Conservation (phyloP, 1,140 invertebrate genomes). For the Lucilia sericata region DNA sequence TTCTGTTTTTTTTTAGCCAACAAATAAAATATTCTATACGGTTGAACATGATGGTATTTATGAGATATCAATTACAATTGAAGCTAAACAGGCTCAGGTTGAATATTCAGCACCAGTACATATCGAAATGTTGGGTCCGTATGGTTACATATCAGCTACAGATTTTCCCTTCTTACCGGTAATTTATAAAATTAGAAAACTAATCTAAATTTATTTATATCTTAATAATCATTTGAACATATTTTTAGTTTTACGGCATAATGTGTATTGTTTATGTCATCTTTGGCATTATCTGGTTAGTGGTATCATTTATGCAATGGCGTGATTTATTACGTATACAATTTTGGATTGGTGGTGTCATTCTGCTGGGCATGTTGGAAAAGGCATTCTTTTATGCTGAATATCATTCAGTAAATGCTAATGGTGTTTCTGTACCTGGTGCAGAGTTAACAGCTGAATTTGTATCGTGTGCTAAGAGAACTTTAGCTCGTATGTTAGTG, state of each 20-base stretch:
- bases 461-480: conserved; percentile 85
- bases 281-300: conserved; percentile 85
- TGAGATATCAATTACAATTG: conserved; percentile 68
- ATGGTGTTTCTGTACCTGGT: conserved; percentile 76
- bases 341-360: conserved; percentile 94
- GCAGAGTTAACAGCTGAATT: conserved; percentile 87
- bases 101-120: conserved; percentile 71
- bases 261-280: conserved; percentile 91
- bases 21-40: conserved; percentile 66
- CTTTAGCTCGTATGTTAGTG: conserved; percentile 90
- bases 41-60: conserved; percentile 72
- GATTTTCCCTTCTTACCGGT: conserved; percentile 81
- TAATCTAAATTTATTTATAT: conserved; percentile 4
- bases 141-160: conserved; percentile 81
- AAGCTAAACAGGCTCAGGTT: conserved; percentile 48
- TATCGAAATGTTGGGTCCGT: conserved; percentile 74
- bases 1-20: conserved; percentile 49
- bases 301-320: conserved; percentile 88
- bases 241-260: conserved; percentile 84
- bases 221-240: conserved; percentile 43
- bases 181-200: conserved; percentile 54
- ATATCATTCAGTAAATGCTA: conserved; percentile 83
- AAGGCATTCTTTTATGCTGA: conserved; percentile 92
- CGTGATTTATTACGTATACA: conserved; percentile 91
- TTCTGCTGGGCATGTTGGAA: conserved; percentile 86